Percentiles rank a stretch among this genome's conserved stretches.
phyloP scores from a whole-genome alignment of 2,113 vertebrate genomes.

The Felis chaus region DNA sequence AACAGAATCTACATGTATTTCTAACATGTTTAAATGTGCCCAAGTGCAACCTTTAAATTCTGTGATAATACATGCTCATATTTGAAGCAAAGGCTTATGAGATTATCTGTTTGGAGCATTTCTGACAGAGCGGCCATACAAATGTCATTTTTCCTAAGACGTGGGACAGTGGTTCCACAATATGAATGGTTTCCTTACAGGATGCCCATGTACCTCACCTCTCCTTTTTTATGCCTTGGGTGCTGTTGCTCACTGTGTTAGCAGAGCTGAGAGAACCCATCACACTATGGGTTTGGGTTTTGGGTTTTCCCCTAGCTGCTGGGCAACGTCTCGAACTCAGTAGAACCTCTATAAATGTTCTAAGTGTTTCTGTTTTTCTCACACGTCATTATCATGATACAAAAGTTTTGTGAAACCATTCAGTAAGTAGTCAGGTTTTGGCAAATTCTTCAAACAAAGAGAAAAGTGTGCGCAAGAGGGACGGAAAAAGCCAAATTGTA shows the following conservation, averaged over 20 bases:
- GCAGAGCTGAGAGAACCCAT: not conserved
- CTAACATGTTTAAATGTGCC: not conserved
- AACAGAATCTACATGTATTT: not conserved
- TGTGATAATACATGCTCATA: not conserved
- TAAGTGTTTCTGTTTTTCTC: not conserved
- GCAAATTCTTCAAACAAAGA: not conserved
- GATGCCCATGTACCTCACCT: not conserved
- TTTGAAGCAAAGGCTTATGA: not conserved
- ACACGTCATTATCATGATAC: no score
- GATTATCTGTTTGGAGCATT: not conserved
- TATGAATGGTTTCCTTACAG: not conserved
- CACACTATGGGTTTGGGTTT: not conserved
- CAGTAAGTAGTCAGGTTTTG: not conserved
- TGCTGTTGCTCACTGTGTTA: accelerated
- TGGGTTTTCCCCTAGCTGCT: not conserved
- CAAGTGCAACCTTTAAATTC: not conserved
- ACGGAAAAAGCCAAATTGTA: not conserved
- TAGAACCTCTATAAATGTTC: not conserved
- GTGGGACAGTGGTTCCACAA: not conserved
- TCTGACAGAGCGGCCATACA: not conserved
- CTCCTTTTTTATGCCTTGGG: accelerated
- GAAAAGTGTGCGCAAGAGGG: not conserved
- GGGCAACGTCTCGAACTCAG: not conserved
- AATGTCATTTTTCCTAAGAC: not conserved
- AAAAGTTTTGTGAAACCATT: not conserved